phyloP scores from a whole-genome alignment of 2,888 invertebrate genomes.

The Drosophila emarginata region DNA sequence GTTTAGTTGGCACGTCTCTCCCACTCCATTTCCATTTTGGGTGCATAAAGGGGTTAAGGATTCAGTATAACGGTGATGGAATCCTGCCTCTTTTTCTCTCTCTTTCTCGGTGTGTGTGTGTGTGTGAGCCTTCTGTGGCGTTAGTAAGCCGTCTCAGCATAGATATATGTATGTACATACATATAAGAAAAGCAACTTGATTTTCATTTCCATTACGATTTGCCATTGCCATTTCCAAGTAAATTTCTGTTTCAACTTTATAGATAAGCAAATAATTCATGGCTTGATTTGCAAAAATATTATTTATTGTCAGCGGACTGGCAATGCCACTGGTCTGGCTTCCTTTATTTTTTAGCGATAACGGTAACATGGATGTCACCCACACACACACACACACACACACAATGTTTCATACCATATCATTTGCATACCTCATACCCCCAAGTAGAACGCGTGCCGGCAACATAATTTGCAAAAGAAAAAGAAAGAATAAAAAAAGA shows the following conservation, averaged over 20 bases:
- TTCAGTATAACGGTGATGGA: slow-evolving; percentile 28
- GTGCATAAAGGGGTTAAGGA: slow-evolving; percentile 43
- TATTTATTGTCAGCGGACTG: slow-evolving; percentile 77
- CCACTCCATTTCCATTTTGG: neutral
- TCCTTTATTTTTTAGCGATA: slow-evolving; percentile 59
- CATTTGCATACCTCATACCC: slow-evolving; percentile 68
- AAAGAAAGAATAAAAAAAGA: slow-evolving; percentile 29
- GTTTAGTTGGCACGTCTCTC: slow-evolving; percentile 70
- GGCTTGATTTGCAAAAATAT: slow-evolving; percentile 72
- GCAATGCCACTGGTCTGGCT: slow-evolving; percentile 18
- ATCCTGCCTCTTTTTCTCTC: slow-evolving; percentile 9
- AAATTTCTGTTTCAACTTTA: slow-evolving; percentile 31
- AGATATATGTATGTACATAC: neutral
- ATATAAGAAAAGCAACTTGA: slow-evolving; percentile 1
- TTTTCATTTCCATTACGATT: slow-evolving; percentile 6
- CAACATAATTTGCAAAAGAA: slow-evolving; percentile 58
- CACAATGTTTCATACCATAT: slow-evolving; percentile 6
- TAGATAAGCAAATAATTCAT: slow-evolving; percentile 65
- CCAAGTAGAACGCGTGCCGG: slow-evolving; percentile 65
- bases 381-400: neutral
- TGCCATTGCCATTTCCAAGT: slow-evolving; percentile 1
- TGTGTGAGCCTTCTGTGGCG: slow-evolving; percentile 27
- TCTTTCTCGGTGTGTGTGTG: slow-evolving; percentile 19
- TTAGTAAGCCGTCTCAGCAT: slow-evolving; percentile 35
- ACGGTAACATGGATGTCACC: slow-evolving; percentile 25